Base-by-base conservation (phyloP, 1,140 invertebrate species). In the Mamestra configurata region DNA sequence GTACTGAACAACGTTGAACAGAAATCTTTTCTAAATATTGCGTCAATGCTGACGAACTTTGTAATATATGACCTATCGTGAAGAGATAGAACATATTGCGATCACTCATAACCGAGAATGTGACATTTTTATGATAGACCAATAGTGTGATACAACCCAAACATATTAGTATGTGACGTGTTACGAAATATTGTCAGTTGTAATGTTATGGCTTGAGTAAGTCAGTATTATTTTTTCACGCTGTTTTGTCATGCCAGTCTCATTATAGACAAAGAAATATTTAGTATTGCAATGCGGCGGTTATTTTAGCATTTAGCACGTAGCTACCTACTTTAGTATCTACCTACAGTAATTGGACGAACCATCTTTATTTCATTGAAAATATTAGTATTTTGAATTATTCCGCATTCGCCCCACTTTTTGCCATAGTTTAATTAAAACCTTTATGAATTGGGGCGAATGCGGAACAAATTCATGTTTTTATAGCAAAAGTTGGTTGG, bases 31-130 rank as follows among this genome's bases (percentile, higher is more conserved):
- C 49, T 37, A 53, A 77, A 77, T 72, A 55, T 77, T 77, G 76
- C 76, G 76, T 77, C 59, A 77, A 68, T 55, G 27, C 35, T 37
- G 61, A 35, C 51, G 51, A 37, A 53, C n/a, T 77, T 10, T 10
- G 18, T 49, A 77, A 66, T 66, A 55, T 77, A 77, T 77, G 76
- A 55, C 76, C 76, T 77, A 77, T 68, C 76, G 43, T 55, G 27
- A 51, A 51, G 76, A 77, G 53, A 68, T 79, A 61, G 51, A 59
- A 46, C 20, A 24, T 71, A 35, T 79, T 79, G 35, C 55, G 24
- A 71, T 71, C 55, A 49, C 51, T 79, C 68, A 61, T 51, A 10
- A 51, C 22, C n/a, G 68, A 31, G 15, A 51, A 61, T 71, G 77
- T 61, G 55, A 79, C 53, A 61, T 75, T 75, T 59, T 66, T 66